Conservation (phyloP, 2,888 invertebrate species). For the Dynastes grantii region DNA sequence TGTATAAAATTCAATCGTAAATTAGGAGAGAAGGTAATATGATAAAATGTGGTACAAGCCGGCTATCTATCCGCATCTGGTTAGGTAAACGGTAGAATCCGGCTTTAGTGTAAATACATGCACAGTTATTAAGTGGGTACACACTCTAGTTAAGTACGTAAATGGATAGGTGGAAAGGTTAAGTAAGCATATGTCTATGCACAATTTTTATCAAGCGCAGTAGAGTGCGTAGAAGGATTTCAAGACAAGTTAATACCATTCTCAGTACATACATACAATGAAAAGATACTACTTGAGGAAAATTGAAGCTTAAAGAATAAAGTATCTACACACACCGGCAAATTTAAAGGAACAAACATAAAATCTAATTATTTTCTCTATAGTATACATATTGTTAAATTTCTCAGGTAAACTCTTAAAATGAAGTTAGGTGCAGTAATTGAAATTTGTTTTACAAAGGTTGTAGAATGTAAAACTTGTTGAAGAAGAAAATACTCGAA, state of each 20-base stretch:
- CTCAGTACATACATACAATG: background rate
- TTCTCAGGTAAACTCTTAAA: too few relatives aligned
- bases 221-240: conserved; percentile 1
- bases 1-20: conserved; percentile 1
- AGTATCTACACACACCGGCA: too few relatives aligned
- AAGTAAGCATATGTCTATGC: background rate
- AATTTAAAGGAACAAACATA: too few relatives aligned
- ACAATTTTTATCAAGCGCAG: background rate
- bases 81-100: conserved; percentile 17
- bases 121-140: conserved; percentile 25
- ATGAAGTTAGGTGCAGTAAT: too few relatives aligned
- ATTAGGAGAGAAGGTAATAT: conserved; percentile 21
- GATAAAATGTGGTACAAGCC: conserved; percentile 15
- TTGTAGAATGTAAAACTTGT: too few relatives aligned
- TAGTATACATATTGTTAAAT: too few relatives aligned
- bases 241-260: conserved; percentile 7
- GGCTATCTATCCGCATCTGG: background rate
- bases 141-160: conserved; percentile 6
- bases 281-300: conserved; percentile 6
- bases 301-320: background rate
- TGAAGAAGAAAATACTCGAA: too few relatives aligned
- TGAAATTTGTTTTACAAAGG: too few relatives aligned
- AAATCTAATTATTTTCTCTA: too few relatives aligned
- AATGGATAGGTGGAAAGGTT: conserved; percentile 24
- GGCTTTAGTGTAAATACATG: conserved; percentile 3